Evolutionary conservation across 2,113 vertebrate genomes (phyloP).

Genomic region (Syngnathoides biaculeatus): DNA sequence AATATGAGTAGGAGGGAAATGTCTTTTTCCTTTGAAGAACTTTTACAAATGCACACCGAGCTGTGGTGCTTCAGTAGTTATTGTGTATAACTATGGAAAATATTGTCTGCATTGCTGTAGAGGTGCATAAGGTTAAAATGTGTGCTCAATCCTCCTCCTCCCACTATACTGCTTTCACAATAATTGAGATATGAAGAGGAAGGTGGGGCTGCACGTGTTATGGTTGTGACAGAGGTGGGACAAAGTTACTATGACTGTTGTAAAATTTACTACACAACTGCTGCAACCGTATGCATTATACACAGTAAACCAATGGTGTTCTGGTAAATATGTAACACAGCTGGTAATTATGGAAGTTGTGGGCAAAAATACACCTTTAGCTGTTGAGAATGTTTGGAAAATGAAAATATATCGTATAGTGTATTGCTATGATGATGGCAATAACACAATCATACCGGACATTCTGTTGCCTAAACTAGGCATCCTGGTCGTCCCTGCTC

Average conservation of each 20-base stretch:
- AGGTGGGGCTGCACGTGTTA: constrained; percentile 11
- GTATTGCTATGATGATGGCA: no score
- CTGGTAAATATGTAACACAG: neutral
- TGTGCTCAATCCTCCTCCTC: constrained; percentile 39
- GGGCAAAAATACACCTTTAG: neutral
- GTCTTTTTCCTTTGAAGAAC: constrained; percentile 31
- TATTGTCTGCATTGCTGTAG: constrained; percentile 32
- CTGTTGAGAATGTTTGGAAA: neutral
- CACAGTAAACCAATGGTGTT: neutral
- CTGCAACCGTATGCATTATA: neutral
- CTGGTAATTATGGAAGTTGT: neutral
- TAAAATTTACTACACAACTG: neutral
- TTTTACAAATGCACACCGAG: constrained; percentile 47
- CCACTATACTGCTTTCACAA: constrained; percentile 27
- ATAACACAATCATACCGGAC: no score
- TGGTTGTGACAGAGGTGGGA: constrained; percentile 6
- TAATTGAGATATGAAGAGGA: constrained; percentile 7
- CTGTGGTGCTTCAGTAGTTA: constrained; percentile 41
- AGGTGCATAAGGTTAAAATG: constrained; percentile 43
- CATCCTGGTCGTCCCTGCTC: no score
- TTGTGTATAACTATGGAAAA: constrained; percentile 25
- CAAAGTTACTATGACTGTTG: constrained; percentile 13
- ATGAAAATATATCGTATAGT: neutral
- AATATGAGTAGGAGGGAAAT: constrained; percentile 23
- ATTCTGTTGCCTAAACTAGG: no score